Base-by-base conservation (phyloP, 2,888 invertebrate species). In the Petrolisthes manimaculis region DNA sequence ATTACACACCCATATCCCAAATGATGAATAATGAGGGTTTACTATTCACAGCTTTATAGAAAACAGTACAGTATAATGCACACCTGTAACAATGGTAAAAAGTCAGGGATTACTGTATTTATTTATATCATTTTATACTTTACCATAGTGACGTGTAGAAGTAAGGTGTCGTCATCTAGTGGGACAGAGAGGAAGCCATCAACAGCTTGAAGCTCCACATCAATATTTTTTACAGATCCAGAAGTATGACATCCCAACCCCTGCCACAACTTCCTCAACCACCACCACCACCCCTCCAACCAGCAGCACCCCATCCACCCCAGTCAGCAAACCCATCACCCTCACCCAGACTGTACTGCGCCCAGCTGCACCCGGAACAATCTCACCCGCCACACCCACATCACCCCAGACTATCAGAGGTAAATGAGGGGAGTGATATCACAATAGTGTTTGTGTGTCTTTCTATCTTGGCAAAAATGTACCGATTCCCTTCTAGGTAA, bases 291-390 rank as follows among this genome's bases (percentile, higher is more conserved):
- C 91, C 8, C 82, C 91, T 56, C 86, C 91, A 51, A 77, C 92
- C 54, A 80, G 90, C 92, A 71, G 91, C 92, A 18, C 89, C 94
- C 0, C 93, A 2, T 93, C 69, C 92, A 93, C 92, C 92, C 93
- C 88, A 92, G 94, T 91, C 92, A 93, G 71, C 82, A 88, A 89
- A 86, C 92, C 92, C 93, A 89, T 81, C 86, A 67, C 84, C 87
- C 74, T 79, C 86, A 75, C 84, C 78, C 82, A 89, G 90, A 83
- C 84, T 81, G 84, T 89, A 89, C 83, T 84, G 69, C 82, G 89
- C 83, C 83, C 89, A 61, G 56, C 83, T 55, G 84, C 87, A 84
- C 77, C 80, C 55, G 83, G 89, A 75, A 53, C 81, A 14, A 37
- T 86, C n/a, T 69, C 82, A 24, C 75, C 87, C 51, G 24, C 80